A percentile compares a stretch with the other conserved stretches of the same genome.
Evolutionary conservation across 1,140 invertebrate species (phyloP).

Genomic region (Vanessa atalanta): DNA sequence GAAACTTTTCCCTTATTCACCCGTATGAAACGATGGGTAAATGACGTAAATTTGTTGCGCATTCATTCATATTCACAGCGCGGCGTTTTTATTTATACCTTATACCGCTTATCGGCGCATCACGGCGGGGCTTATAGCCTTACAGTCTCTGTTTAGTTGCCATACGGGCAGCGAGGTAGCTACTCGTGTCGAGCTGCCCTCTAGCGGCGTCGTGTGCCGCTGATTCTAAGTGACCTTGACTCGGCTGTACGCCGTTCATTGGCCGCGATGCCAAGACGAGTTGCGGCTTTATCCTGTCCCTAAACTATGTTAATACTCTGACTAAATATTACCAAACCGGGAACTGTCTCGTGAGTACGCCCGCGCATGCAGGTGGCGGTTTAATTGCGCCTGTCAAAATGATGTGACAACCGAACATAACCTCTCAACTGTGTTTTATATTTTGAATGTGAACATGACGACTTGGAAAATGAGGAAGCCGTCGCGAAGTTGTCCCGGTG

Average conservation of each 20-base stretch:
- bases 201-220: conserved; percentile 49
- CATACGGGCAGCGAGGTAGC: conserved; percentile 67
- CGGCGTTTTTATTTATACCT: conserved; percentile 76
- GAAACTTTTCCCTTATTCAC: conserved; percentile 13
- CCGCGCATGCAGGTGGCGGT: conserved; percentile 54
- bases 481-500: conserved; percentile 54
- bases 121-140: conserved; percentile 50
- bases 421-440: conserved; percentile 50
- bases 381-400: conserved; percentile 72
- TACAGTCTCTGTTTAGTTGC: conserved; percentile 68
- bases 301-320: conserved; percentile 63
- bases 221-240: conserved; percentile 70
- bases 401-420: conserved; percentile 66
- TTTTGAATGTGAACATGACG: conserved; percentile 52
- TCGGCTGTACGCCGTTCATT: conserved; percentile 68
- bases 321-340: conserved; percentile 50
- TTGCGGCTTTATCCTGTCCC: conserved; percentile 57
- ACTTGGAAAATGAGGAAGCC: conserved; percentile 58
- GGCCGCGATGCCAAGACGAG: conserved; percentile 67
- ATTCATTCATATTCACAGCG: conserved; percentile 73
- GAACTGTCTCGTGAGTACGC: conserved; percentile 52
- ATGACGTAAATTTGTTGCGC: conserved; percentile 41
- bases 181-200: conserved; percentile 67
- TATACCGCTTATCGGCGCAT: conserved; percentile 76
- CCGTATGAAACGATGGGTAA: conserved; percentile 17